A percentile compares a stretch with the other conserved stretches of the same genome.
These are phyloP conservation scores for Lepus townsendii DNA, from an alignment of 2,797 vertebrate genomes.

Conservation along the genomic window DNA sequence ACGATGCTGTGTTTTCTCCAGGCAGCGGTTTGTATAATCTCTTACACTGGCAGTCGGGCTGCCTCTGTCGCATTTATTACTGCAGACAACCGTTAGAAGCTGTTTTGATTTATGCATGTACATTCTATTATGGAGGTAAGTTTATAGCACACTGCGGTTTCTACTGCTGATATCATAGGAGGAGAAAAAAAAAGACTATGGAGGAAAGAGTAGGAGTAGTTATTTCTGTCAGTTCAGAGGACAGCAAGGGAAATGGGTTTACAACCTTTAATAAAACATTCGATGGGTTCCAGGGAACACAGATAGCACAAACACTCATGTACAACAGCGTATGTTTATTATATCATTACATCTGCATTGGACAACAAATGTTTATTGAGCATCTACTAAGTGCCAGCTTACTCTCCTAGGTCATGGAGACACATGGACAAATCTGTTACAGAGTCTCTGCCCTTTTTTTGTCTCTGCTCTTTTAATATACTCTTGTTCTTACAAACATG, in stretches of 20 bases:
- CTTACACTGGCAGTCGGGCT: slow-evolving; percentile 66
- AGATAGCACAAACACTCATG: not conserved
- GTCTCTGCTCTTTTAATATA: not conserved
- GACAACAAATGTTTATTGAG: not conserved
- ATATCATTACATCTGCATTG: not conserved
- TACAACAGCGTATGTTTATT: not conserved
- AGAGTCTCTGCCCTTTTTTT: not conserved
- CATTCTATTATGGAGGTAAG: slow-evolving; percentile 74
- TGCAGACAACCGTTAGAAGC: slow-evolving; percentile 76
- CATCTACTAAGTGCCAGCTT: not conserved
- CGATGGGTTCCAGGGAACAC: not conserved
- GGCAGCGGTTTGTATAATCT: slow-evolving; percentile 84
- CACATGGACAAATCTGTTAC: not conserved
- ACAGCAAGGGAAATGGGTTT: not conserved
- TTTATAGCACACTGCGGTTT: slow-evolving; percentile 73
- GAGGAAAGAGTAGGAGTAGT: not conserved
- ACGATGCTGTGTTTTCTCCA: slow-evolving; percentile 73
- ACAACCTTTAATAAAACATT: not conserved
- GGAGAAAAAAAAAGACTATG: not conserved
- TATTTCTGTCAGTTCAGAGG: not conserved
- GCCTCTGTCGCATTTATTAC: slow-evolving; percentile 74
- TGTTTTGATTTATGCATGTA: slow-evolving; percentile 83
- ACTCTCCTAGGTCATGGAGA: not conserved
- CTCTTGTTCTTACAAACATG: not conserved
- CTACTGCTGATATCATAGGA: slow-evolving; percentile 70